Percentiles rank a stretch among this genome's conserved stretches.
Evolutionary conservation across 2,113 vertebrate species (phyloP).

Genomic region (Dicrurus megarhynchus): DNA sequence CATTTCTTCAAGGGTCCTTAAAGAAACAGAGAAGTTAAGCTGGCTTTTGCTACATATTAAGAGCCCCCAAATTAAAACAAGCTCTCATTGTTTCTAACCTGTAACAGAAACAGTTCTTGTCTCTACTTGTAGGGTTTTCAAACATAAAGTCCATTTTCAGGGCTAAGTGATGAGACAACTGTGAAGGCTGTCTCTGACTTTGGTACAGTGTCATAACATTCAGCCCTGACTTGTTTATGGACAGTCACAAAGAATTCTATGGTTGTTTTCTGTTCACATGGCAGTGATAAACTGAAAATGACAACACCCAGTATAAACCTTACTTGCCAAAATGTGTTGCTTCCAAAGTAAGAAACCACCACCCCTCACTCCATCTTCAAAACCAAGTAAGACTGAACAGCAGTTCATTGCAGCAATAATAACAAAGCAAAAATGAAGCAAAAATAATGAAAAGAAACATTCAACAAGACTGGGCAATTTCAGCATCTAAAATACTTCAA

Average conservation of each 20-base stretch:
- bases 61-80: background rate
- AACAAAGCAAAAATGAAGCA: background rate
- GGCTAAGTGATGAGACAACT: background rate
- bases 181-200: background rate
- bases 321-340: background rate
- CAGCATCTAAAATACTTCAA: background rate
- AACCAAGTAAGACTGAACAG: too few species aligned
- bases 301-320: background rate
- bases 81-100: background rate
- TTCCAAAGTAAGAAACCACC: background rate
- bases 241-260: background rate
- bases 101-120: background rate
- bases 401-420: background rate
- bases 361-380: background rate
- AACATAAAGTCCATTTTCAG: background rate
- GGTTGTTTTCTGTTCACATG: background rate
- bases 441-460: background rate
- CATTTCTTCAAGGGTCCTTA: slow-evolving; percentile 88
- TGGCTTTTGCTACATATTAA: background rate
- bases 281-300: background rate
- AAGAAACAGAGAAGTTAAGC: slow-evolving; percentile 28
- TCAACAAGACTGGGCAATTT: background rate
- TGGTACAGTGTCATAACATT: background rate
- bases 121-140: background rate
- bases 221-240: background rate